Evolutionary conservation across 2,888 invertebrate species (phyloP), one percentile per base, ranked within the genome.

Genomic region (Ophraella communa): DNA sequence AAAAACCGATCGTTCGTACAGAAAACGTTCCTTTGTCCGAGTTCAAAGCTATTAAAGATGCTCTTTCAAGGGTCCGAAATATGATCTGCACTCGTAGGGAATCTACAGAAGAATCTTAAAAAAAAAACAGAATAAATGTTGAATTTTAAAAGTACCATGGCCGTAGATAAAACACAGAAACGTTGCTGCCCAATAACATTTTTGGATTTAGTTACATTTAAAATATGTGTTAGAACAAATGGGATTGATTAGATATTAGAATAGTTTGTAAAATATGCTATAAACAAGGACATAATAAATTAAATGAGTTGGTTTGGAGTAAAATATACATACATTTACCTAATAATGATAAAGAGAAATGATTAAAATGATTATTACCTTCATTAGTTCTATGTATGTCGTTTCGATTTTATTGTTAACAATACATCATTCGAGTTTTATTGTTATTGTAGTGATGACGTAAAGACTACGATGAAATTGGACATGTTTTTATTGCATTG

Each of bases 41-140:
- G 30, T 44, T 20, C n/a, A 11, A 54, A 49, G 49, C 27, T 24
- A 49, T 49, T 23, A 49, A 24, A 24, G 20, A 47, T 47, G n/a
- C 10, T 27, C 17, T 60, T 60, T 53, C 53, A 49, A 35, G 47
- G 33, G 42, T 30, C 59, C 62, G 67, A 63, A 67, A 68, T 68
- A 68, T 68, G 65, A 63, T 63, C 51, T 27, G 44, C 27, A 56
- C 53, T 54, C 39, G 49, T 56, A 18, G 49, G 57, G 67, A 64
- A 64, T 62, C 62, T 33, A 60, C 60, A 47, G 27, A 54, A 49
- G 49, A n/a, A n/a, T 24, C 14, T 54, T 53, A 35, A 18, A 55
- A 62, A 64, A 65, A 63, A 61, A 57, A 8, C 52, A 27, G 62
- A 65, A 65, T 57, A 65, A 68, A 68, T 64, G 65, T 64, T 62